These are phyloP conservation scores for Ischnura elegans DNA, from an alignment of 2,888 invertebrate genomes.

Conservation along the genomic window DNA sequence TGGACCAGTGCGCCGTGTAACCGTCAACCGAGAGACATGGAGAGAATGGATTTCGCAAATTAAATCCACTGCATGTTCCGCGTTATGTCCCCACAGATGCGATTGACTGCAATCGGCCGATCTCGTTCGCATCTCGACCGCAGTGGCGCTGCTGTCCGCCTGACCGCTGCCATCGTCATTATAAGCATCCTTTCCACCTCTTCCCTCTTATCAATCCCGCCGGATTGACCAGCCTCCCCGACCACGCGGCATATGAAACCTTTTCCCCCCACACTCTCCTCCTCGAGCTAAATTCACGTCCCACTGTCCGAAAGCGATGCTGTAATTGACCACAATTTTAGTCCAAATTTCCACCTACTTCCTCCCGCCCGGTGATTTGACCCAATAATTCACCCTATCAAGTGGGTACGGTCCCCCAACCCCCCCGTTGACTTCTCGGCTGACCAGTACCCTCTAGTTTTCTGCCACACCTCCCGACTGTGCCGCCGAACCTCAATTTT, in stretches of 20 bases:
- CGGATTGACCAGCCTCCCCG: neutral
- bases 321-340: conserved; percentile 61
- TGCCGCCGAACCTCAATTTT: neutral
- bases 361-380: conserved; percentile 36
- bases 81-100: neutral
- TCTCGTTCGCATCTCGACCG: neutral
- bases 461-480: neutral
- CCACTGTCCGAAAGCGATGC: neutral
- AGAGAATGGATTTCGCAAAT: neutral
- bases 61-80: neutral
- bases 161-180: neutral
- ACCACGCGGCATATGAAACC: neutral
- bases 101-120: neutral
- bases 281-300: neutral
- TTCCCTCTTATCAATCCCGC: neutral
- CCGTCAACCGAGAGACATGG: neutral
- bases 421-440: neutral
- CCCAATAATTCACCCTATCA: conserved; percentile 40
- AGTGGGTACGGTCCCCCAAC: neutral
- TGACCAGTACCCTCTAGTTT: neutral
- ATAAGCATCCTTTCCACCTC: neutral
- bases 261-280: neutral
- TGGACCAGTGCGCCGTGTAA: neutral
- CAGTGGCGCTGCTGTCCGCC: neutral
- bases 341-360: neutral